Evolutionary conservation across 2,797 vertebrate species (phyloP).

Genomic region (Arctocebus calabarensis): DNA sequence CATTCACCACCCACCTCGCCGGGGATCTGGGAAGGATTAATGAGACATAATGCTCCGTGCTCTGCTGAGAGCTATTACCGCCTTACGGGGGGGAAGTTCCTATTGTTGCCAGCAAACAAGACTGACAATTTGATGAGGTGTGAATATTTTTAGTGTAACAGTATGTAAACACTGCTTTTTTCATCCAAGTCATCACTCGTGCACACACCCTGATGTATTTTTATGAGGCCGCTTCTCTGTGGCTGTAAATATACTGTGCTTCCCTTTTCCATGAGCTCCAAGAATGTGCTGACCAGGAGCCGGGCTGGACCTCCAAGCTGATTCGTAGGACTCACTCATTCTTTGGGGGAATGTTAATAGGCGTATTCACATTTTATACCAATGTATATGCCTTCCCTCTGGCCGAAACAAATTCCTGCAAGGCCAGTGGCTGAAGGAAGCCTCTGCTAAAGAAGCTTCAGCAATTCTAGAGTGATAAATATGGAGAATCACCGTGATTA

Average conservation of each 20-base stretch:
- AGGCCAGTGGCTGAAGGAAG: neutral
- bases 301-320: neutral
- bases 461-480: neutral
- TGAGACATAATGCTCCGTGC: constrained; percentile 60
- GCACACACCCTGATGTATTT: constrained; percentile 73
- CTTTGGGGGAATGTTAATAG: constrained; percentile 71
- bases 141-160: constrained; percentile 81
- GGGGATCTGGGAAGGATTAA: constrained; percentile 80
- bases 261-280: constrained; percentile 59
- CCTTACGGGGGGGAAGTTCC: constrained; percentile 67
- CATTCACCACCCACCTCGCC: constrained; percentile 74
- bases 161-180: constrained; percentile 80
- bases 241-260: constrained; percentile 67
- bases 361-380: constrained; percentile 48
- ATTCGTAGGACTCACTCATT: constrained; percentile 49
- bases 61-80: constrained; percentile 73
- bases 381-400: neutral
- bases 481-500: neutral
- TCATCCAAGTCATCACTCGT: constrained; percentile 71
- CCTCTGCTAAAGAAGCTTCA: neutral
- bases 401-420: constrained; percentile 2
- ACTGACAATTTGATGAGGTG: constrained; percentile 83
- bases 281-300: constrained; percentile 74
- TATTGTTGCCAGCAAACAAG: constrained; percentile 79
- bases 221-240: constrained; percentile 76